phyloP scores from a whole-genome alignment of 2,113 vertebrate species.

The Enhydra lutris region DNA sequence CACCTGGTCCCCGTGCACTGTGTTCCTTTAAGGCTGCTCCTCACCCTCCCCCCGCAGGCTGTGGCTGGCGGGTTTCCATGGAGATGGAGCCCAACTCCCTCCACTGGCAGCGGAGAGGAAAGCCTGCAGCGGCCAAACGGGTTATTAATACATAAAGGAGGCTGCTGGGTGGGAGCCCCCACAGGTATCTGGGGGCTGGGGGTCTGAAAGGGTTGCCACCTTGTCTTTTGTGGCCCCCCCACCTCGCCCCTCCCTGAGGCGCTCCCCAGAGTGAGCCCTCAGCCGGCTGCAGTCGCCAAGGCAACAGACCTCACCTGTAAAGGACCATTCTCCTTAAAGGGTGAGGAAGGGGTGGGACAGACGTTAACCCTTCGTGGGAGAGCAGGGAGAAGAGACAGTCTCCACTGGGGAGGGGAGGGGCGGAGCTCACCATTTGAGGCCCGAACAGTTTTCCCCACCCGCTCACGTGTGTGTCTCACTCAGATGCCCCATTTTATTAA shows the following conservation, averaged over 20 bases:
- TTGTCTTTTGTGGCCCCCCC: background rate
- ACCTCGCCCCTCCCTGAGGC: background rate
- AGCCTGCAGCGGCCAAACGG: background rate
- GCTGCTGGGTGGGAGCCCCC: background rate
- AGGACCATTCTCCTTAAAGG: slow-evolving; percentile 43
- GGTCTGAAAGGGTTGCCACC: background rate
- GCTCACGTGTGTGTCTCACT: background rate
- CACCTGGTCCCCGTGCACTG: background rate
- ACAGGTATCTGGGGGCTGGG: background rate
- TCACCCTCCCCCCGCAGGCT: background rate
- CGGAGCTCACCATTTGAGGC: background rate
- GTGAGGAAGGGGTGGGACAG: background rate
- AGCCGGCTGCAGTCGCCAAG: slow-evolving; percentile 47
- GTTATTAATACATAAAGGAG: slow-evolving; percentile 33
- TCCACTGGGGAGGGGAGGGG: background rate
- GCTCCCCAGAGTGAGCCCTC: background rate
- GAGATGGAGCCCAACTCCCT: slow-evolving; percentile 43
- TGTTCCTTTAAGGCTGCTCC: slow-evolving; percentile 57
- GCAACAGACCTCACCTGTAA: slow-evolving; percentile 66
- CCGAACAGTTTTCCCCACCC: background rate
- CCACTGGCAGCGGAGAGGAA: background rate
- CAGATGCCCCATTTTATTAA: background rate
- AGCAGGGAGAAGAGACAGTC: background rate
- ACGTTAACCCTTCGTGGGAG: slow-evolving; percentile 52
- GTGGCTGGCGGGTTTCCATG: slow-evolving; percentile 67